Evolutionary conservation across 2,797 vertebrate species (phyloP).

Genomic region (Amblyraja radiata): DNA sequence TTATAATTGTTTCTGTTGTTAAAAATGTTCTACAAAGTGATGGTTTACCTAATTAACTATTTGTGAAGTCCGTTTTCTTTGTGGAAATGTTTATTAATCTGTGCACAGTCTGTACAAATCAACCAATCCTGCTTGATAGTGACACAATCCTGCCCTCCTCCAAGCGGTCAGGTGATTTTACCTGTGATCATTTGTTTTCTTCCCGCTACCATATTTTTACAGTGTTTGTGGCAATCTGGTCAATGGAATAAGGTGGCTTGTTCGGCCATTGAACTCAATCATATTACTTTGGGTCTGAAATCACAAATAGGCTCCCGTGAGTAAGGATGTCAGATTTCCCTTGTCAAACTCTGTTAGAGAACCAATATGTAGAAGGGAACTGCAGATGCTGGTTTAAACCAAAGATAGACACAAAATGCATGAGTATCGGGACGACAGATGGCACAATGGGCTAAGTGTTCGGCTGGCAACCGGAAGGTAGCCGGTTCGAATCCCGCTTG

Average conservation of each 20-base stretch:
- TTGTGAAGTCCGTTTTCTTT: not conserved
- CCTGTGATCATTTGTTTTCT: not conserved
- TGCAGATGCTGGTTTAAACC: too few relatives aligned
- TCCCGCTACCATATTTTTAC: not conserved
- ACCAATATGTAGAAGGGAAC: too few relatives aligned
- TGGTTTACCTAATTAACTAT: not conserved
- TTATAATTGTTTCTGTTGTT: not conserved
- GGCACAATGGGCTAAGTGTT: too few relatives aligned
- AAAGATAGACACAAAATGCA: too few relatives aligned
- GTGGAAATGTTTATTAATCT: not conserved
- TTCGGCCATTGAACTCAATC: too few relatives aligned
- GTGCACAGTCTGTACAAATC: not conserved
- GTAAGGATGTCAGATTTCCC: not conserved
- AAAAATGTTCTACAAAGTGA: not conserved
- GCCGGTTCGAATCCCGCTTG: too few relatives aligned
- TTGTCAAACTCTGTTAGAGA: not conserved
- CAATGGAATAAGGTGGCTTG: too few relatives aligned
- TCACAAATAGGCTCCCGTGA: not conserved
- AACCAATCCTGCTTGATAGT: not conserved
- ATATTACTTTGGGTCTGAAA: not conserved
- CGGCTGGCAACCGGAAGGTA: too few relatives aligned
- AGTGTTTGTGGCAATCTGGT: not conserved
- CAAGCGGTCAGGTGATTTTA: not conserved
- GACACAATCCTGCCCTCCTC: not conserved
- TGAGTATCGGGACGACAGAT: too few relatives aligned